phyloP scores from a whole-genome alignment of 2,888 invertebrate species.

The Lasioglossum vierecki region DNA sequence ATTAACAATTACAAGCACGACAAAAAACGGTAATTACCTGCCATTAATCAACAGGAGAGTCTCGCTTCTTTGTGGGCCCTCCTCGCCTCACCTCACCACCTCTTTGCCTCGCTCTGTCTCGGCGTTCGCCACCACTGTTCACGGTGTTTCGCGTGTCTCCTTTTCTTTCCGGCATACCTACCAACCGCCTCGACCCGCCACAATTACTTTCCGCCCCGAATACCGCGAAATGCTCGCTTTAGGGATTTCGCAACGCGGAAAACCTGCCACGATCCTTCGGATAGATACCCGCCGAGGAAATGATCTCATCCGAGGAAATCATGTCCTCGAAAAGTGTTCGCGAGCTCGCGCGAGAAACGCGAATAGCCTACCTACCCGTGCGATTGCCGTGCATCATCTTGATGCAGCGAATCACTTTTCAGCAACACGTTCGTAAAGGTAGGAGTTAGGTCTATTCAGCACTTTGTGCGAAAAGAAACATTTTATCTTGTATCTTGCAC shows the following conservation, averaged over 20 bases:
- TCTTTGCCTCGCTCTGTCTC: background rate
- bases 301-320: conserved; percentile 9
- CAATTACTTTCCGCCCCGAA: conserved; percentile 45
- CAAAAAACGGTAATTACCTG: conserved; percentile 80
- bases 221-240: conserved; percentile 42
- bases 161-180: background rate
- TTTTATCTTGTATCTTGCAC: no score
- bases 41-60: conserved; percentile 79
- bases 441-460: no score
- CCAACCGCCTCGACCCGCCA: conserved; percentile 6
- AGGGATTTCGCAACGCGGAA: conserved; percentile 26
- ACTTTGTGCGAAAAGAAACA: no score
- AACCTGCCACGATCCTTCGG: conserved; percentile 17
- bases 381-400: background rate
- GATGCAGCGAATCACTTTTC: background rate
- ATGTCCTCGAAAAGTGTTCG: background rate
- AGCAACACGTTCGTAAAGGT: background rate
- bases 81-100: background rate
- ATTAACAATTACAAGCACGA: conserved; percentile 81
- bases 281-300: background rate
- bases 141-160: background rate
- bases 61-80: conserved; percentile 48
- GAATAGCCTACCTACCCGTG: background rate
- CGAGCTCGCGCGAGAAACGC: background rate
- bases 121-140: background rate